Percentiles rank a stretch among this genome's conserved stretches.
Conservation (phyloP, 2,888 invertebrate genomes). For the Clanis bilineata region DNA sequence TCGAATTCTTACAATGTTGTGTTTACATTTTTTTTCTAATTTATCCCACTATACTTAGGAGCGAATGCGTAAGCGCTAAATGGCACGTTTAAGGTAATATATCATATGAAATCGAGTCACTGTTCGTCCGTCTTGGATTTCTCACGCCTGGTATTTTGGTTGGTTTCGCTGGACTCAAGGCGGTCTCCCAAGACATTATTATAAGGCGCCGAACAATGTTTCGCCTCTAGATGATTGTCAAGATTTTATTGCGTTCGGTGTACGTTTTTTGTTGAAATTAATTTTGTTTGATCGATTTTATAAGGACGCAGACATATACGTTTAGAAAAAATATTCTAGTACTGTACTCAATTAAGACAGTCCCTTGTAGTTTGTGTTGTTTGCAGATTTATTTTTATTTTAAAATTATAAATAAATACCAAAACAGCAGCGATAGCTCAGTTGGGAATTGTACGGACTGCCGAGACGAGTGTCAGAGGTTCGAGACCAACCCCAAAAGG, state of each 20-base stretch:
- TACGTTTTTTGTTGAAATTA: background rate
- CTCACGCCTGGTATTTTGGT: constrained; percentile 69
- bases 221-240: constrained; percentile 74
- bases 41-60: constrained; percentile 78
- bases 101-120: constrained; percentile 75
- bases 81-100: constrained; percentile 80
- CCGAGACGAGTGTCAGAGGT: no score
- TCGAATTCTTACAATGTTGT: constrained; percentile 81
- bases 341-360: no score
- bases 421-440: no score
- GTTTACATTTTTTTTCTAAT: constrained; percentile 81
- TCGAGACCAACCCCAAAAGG: no score
- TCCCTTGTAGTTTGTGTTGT: no score
- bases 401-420: no score
- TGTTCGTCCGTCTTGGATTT: constrained; percentile 60
- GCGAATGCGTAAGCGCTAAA: constrained; percentile 79
- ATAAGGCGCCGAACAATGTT: constrained; percentile 58
- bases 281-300: background rate
- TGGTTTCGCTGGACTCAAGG: constrained; percentile 47
- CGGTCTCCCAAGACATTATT: constrained; percentile 55
- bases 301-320: no score
- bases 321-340: no score
- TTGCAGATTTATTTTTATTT: no score
- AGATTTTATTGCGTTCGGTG: constrained; percentile 53
- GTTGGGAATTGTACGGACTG: no score